phyloP scores from a whole-genome alignment of 2,888 invertebrate genomes.

The Leptarthrus brevirostris region DNA sequence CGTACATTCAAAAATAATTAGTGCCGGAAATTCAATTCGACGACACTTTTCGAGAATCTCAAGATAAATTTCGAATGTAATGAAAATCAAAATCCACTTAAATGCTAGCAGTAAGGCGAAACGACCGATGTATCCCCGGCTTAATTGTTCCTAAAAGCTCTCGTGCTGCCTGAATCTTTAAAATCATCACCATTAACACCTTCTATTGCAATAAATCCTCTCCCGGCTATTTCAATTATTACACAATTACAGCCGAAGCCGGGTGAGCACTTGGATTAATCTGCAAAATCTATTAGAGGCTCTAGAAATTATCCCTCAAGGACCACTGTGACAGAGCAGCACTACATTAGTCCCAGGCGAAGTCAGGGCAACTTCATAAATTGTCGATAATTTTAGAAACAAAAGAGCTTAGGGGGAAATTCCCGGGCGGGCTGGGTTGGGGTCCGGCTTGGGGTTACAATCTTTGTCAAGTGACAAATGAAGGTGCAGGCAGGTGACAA shows the following conservation, averaged over 20 bases:
- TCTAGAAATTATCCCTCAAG: constrained; percentile 8
- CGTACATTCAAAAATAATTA: no score
- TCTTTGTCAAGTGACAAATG: constrained; percentile 28
- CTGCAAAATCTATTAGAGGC: constrained; percentile 36
- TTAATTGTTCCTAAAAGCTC: constrained; percentile 14
- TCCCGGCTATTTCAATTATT: constrained; percentile 30
- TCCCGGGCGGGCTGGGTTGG: no score
- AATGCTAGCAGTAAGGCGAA: no score
- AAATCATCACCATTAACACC: constrained; percentile 17
- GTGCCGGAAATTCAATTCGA: no score
- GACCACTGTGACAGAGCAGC: constrained; percentile 6
- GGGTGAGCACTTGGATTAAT: constrained; percentile 4
- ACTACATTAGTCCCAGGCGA: not conserved
- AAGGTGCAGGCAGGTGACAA: constrained; percentile 37
- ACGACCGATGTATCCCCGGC: no score
- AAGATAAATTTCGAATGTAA: no score
- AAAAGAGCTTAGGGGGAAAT: not conserved
- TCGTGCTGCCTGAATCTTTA: constrained; percentile 4
- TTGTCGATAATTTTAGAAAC: constrained; percentile 42
- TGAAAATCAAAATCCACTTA: no score
- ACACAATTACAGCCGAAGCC: constrained; percentile 15
- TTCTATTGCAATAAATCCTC: not conserved
- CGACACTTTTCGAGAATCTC: no score
- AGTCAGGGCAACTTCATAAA: constrained; percentile 13
- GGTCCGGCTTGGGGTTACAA: not conserved